Evolutionary conservation across 1,140 invertebrate genomes (phyloP).

Genomic region (Macrosteles quadrilineatus): DNA sequence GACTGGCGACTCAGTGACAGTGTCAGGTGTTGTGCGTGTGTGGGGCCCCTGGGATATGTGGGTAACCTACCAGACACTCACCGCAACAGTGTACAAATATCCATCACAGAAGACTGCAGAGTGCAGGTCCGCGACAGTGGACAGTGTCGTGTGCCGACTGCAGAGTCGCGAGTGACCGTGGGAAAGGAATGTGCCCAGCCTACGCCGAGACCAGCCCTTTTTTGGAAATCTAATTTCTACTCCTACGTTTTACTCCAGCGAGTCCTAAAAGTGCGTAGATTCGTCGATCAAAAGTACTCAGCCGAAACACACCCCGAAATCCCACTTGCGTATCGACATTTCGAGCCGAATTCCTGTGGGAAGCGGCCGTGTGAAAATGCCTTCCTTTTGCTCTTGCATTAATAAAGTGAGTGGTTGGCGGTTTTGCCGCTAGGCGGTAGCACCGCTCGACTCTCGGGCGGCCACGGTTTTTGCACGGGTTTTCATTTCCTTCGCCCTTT

Average conservation of each 20-base stretch:
- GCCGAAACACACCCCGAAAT: too few species aligned
- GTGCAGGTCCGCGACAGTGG: too few species aligned
- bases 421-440: background rate
- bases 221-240: background rate
- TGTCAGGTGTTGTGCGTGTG: too few species aligned
- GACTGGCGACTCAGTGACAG: background rate
- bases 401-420: background rate
- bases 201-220: background rate
- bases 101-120: too few species aligned
- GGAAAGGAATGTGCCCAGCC: background rate
- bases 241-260: too few species aligned
- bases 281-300: too few species aligned
- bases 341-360: background rate
- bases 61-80: too few species aligned
- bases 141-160: too few species aligned
- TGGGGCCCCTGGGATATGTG: too few species aligned
- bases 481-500: background rate
- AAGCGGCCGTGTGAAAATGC: constrained; percentile 1
- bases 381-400: constrained; percentile 12
- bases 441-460: background rate
- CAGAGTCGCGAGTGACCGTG: background rate
- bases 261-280: too few species aligned
- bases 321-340: too few species aligned
- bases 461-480: background rate
- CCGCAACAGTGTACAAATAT: too few species aligned